These are phyloP conservation scores for Acrossocheilus fasciatus DNA, from an alignment of 2,797 vertebrate species.

Conservation along the genomic window DNA sequence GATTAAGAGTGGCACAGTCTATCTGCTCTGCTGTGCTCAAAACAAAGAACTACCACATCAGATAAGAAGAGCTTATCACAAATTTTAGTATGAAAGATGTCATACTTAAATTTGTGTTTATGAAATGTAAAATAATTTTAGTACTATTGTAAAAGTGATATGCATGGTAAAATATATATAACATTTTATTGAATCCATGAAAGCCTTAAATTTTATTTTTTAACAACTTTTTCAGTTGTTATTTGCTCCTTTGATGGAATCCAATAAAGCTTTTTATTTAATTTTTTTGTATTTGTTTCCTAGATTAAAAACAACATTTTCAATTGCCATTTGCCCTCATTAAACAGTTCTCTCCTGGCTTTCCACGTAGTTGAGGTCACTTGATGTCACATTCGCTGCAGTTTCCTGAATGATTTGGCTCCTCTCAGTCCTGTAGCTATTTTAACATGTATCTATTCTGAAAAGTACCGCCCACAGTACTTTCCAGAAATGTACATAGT, in stretches of 20 bases:
- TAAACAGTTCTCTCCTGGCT: not conserved
- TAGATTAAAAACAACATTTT: not conserved
- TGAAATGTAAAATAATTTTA: not conserved
- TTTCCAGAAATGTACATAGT: conserved; percentile 1
- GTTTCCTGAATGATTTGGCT: conserved; percentile 17
- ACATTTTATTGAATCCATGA: not conserved
- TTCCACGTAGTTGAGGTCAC: conserved; percentile 12
- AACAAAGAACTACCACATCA: not conserved
- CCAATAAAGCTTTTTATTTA: not conserved
- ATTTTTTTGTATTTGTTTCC: not conserved
- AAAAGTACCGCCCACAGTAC: not conserved
- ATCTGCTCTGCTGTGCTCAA: not conserved
- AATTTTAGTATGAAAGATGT: not conserved
- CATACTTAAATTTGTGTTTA: not conserved
- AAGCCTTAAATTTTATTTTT: no score
- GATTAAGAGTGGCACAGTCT: not conserved
- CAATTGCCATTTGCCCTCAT: not conserved
- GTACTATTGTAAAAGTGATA: not conserved
- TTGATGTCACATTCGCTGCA: not conserved
- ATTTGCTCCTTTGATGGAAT: not conserved
- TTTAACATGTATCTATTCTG: conserved; percentile 14
- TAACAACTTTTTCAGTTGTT: not conserved
- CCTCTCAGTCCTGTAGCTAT: conserved; percentile 9
- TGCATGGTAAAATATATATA: not conserved
- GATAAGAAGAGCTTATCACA: not conserved